These are phyloP conservation scores for Solenopsis invicta DNA, from an alignment of 1,140 invertebrate species.

Conservation along the genomic window DNA sequence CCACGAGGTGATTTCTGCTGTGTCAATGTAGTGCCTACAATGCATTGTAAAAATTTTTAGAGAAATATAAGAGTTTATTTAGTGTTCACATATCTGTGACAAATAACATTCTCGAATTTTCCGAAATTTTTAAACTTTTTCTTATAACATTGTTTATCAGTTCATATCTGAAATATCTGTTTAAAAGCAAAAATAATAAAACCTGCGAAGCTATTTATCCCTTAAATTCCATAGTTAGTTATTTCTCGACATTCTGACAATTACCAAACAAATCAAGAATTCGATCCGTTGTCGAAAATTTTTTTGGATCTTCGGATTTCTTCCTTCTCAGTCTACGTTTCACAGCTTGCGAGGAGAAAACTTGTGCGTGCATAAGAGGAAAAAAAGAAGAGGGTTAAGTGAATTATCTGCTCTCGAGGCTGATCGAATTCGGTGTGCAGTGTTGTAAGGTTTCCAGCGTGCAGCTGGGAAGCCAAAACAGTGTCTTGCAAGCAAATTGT, in stretches of 20 bases:
- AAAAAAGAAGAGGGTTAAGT: constrained; percentile 19
- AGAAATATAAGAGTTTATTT: background rate
- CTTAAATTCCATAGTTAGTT: background rate
- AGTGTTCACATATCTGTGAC: background rate
- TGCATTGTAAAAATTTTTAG: background rate
- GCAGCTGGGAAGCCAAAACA: constrained; percentile 77
- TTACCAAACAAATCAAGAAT: background rate
- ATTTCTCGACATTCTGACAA: background rate
- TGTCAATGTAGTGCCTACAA: background rate
- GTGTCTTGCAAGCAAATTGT: constrained; percentile 58
- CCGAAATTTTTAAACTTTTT: background rate
- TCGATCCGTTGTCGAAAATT: background rate
- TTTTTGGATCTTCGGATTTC: constrained; percentile 14
- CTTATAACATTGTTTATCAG: background rate
- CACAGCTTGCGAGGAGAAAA: background rate
- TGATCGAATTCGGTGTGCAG: constrained; percentile 64
- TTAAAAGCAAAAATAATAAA: background rate
- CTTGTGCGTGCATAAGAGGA: background rate
- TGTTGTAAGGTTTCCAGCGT: constrained; percentile 78
- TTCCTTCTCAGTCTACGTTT: constrained; percentile 3
- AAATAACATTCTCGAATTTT: background rate
- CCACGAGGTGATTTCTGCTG: background rate
- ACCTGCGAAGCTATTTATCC: too few species aligned
- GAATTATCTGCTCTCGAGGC: constrained; percentile 73
- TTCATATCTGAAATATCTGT: background rate